Evolutionary conservation across 37 sponge, comb jelly and placozoan genomes (phyloP), one percentile per base, ranked within the genome.

Genomic region (Ianthella basta): DNA sequence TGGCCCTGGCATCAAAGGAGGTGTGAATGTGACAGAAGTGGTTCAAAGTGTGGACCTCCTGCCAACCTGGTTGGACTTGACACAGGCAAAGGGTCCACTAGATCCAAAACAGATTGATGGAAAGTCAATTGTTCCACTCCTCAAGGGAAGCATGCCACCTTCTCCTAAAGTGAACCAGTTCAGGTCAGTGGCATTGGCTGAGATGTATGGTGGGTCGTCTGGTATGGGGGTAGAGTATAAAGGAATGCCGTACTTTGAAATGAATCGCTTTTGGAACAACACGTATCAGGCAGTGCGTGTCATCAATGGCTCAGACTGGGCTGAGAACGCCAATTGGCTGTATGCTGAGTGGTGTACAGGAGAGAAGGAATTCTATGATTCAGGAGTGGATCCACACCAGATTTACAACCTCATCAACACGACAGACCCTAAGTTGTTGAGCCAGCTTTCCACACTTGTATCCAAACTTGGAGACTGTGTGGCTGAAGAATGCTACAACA

Each of bases 291-390:
- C 86, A 15, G 30, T 92, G 0, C 82, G 89, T 53, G 89, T 92
- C 60, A 88, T 88, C 80, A 88, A 88, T 72, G 89, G 89, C 13
- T 66, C 67, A 35, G 91, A 87, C 38, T 91, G 87, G 87, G 91
- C 91, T 41, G 88, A 59, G 18, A 56, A 70, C 59, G 91, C 87
- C 36, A 92, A 92, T 84, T 92, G 87, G 86, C 19, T 88, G 56
- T 92, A 86, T 77, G 86, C 83, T 14, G 86, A 88, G 59, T 92
- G 92, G 92, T 92, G 92, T 60, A 92, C 92, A 37, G 92, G 89
- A 56, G 89, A 92, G 81, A 91, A 36, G 35, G 92, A 91, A 79
- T 80, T 91, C 29, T 91, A 91, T 60, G 69, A 91, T 69, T 19
- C 66, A 25, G 60, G 82, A 27, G 53, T 15, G 20, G 92, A 91